phyloP scores from a whole-genome alignment of 2,797 vertebrate species.

The Melanotaenia nigrans region DNA sequence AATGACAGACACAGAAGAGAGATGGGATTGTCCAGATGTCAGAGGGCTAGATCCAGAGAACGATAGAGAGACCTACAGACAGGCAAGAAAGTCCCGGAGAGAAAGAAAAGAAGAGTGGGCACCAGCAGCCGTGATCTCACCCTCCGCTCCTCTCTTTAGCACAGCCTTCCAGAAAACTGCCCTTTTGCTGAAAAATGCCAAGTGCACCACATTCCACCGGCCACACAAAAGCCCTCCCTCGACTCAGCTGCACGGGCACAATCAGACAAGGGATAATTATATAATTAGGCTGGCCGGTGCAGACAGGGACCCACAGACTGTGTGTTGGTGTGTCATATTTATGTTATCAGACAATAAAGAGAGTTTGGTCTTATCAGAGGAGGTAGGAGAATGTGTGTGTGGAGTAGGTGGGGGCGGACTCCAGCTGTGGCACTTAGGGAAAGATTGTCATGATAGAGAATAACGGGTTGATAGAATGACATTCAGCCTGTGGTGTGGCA shows the following conservation, averaged over 20 bases:
- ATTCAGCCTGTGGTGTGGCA: slow-evolving; percentile 38
- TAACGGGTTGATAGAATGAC: slow-evolving; percentile 56
- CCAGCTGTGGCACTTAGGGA: slow-evolving; percentile 61
- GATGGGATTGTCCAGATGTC: slow-evolving; percentile 52
- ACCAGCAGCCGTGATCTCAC: slow-evolving; percentile 81
- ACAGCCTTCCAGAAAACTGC: slow-evolving; percentile 79
- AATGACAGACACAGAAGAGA: slow-evolving; percentile 33
- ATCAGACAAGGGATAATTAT: slow-evolving; percentile 83
- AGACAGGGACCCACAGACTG: slow-evolving; percentile 68
- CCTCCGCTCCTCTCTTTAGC: slow-evolving; percentile 71
- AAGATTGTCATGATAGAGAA: slow-evolving; percentile 64
- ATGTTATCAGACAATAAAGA: slow-evolving; percentile 70
- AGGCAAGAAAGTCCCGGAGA: slow-evolving; percentile 30
- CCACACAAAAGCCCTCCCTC: slow-evolving; percentile 79
- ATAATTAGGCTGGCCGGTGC: slow-evolving; percentile 74
- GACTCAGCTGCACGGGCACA: slow-evolving; percentile 72
- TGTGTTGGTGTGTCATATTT: slow-evolving; percentile 72
- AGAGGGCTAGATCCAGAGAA: slow-evolving; percentile 32
- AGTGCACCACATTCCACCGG: slow-evolving; percentile 80
- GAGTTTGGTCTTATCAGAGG: slow-evolving; percentile 59
- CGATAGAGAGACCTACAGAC: slow-evolving; percentile 41
- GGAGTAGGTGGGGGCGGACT: slow-evolving; percentile 26
- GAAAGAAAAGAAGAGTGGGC: slow-evolving; percentile 73
- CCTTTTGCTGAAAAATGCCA: slow-evolving; percentile 86
- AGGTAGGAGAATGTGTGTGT: slow-evolving; percentile 52